Evolutionary conservation across 2,113 vertebrate genomes (phyloP), one percentile per base, ranked within the genome.

Genomic region (Pithys albifrons): DNA sequence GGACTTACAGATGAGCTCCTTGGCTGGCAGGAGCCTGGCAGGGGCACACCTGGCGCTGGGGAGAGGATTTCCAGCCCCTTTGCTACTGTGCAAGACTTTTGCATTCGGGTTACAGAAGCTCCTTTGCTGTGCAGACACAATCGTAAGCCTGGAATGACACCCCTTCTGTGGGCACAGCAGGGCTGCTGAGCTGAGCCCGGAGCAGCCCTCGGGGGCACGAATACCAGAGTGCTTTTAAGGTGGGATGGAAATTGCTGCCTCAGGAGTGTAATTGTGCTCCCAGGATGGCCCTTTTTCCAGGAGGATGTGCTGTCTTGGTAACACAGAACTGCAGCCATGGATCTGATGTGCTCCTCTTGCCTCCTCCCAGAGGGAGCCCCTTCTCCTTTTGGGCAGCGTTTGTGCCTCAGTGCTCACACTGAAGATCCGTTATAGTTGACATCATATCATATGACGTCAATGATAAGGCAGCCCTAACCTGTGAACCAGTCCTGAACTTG

Each of bases 281-380:
- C 31, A 7, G 39, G 9, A 9, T 18, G n/a, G 31, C 14, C 33
- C 45, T 43, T 62, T 19, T 2, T 4, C 5, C 19, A 4, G 48
- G 18, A 25, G 10, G 1, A 15, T 2, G 54, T 0, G 4, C 5
- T 0, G 1, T 24, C 41, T 81, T 20, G 45, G 72, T 23, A 4
- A 4, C 39, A 3, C 52, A 41, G 9, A 58, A 1, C 33, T 22
- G 72, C 80, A 75, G 46, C 41, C 8, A 1, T 37, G 0, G 5
- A 3, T 7, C 13, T 28, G 39, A 1, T 9, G 16, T 29, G 6
- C 1, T 83, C 52, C 41, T 29, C 29, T 10, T 19, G 39, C 33
- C 64, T 72, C 33, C 19, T 49, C 19, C 4, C 23, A 3, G 4
- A 29, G 22, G 24, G 48, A 35, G 66, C 67, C 41, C 64, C 58